A percentile compares a stretch with the other conserved stretches of the same genome.
Conservation (phyloP, 2,113 vertebrate genomes). For the Collichthys lucidus region DNA sequence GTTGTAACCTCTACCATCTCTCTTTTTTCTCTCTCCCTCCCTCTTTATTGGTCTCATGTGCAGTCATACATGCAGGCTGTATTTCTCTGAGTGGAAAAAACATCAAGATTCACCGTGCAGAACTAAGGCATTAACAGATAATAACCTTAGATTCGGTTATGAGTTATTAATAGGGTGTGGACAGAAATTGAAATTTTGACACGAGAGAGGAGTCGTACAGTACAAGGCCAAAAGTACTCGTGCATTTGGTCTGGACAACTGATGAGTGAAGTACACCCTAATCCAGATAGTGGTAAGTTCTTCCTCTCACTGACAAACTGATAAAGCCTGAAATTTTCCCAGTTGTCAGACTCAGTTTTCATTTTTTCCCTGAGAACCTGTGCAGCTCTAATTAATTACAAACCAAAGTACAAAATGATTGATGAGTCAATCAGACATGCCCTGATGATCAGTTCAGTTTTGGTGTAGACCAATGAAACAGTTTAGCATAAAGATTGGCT, state of each 20-base stretch:
- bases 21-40: constrained; percentile 18
- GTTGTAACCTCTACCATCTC: constrained; percentile 63
- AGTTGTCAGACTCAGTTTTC: not conserved
- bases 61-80: constrained; percentile 52
- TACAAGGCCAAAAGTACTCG: not conserved
- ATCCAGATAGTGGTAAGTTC: not conserved
- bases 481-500: too few species aligned
- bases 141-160: constrained; percentile 20
- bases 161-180: constrained; percentile 26
- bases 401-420: not conserved
- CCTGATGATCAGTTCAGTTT: not conserved
- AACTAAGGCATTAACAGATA: constrained; percentile 34
- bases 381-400: constrained; percentile 8
- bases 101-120: constrained; percentile 40
- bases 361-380: not conserved
- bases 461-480: too few species aligned
- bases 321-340: not conserved
- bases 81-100: constrained; percentile 50
- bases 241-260: not conserved
- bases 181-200: constrained; percentile 23
- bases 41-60: constrained; percentile 61
- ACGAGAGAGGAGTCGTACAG: not conserved
- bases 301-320: not conserved
- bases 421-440: not conserved
- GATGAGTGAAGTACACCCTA: too few species aligned